A percentile compares a stretch with the other conserved stretches of the same genome.
Evolutionary conservation across 2,888 invertebrate species (phyloP).

Genomic region (Agrilus cyanescens): DNA sequence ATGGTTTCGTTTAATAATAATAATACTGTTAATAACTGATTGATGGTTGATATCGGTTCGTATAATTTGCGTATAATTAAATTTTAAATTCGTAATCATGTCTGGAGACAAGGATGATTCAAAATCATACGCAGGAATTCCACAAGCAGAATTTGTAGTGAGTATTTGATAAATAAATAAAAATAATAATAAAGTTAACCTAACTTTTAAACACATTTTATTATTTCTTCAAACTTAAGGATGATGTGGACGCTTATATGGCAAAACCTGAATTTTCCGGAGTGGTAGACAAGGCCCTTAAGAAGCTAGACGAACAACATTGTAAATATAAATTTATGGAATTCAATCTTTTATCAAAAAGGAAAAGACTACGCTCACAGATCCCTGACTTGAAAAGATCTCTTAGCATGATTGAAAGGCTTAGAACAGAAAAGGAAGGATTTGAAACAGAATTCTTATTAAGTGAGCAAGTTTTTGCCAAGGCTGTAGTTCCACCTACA

Average conservation of each 20-base stretch:
- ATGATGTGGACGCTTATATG: conserved; percentile 94
- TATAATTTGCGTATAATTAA: too few species aligned
- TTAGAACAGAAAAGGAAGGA: conserved; percentile 69
- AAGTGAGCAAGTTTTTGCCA: conserved; percentile 72
- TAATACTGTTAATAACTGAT: too few species aligned
- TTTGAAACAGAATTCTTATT: conserved; percentile 82
- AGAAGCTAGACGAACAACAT: conserved; percentile 82
- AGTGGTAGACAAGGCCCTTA: conserved; percentile 75
- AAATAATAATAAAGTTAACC: not conserved
- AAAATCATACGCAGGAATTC: conserved; percentile 71
- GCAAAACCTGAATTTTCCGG: conserved; percentile 66
- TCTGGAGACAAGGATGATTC: conserved; percentile 15
- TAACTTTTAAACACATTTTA: not conserved
- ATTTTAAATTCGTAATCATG: too few species aligned
- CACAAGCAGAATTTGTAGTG: conserved; percentile 81
- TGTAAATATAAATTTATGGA: conserved; percentile 98
- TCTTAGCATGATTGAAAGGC: conserved; percentile 79
- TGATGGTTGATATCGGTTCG: too few species aligned
- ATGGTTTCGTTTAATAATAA: too few species aligned
- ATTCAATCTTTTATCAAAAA: conserved; percentile 75
- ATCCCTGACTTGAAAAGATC: conserved; percentile 91
- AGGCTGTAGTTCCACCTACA: conserved; percentile 79
- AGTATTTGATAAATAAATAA: conserved; percentile 28
- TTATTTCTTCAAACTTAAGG: conserved; percentile 40
- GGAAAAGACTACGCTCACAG: conserved; percentile 76